Conservation (phyloP, 2,797 vertebrate species). For the Chrysocyon brachyurus region DNA sequence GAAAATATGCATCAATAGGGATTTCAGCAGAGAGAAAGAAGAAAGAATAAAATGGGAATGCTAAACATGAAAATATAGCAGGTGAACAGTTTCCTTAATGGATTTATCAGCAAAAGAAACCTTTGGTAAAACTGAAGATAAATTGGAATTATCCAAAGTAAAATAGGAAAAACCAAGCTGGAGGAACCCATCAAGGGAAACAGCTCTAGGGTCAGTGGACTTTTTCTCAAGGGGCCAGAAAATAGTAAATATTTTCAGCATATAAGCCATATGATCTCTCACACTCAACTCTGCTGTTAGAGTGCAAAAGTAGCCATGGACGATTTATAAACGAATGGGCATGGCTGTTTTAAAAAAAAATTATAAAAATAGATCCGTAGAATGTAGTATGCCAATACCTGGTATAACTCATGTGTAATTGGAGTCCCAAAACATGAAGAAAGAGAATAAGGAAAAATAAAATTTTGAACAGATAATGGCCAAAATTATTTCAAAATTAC, state of each 20-base stretch:
- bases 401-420: background rate
- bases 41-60: slow-evolving; percentile 26
- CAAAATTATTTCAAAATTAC: slow-evolving; percentile 32
- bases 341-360: slow-evolving; percentile 4
- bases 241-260: background rate
- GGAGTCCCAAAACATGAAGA: slow-evolving; percentile 1
- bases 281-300: background rate
- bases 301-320: background rate
- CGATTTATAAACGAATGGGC: background rate
- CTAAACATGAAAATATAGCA: background rate
- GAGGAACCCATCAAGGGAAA: background rate
- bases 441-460: slow-evolving; percentile 1
- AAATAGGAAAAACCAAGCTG: slow-evolving; percentile 9
- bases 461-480: slow-evolving; percentile 48
- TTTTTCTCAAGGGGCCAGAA: background rate
- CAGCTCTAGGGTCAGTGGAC: background rate
- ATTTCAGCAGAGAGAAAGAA: slow-evolving; percentile 7
- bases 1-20: background rate
- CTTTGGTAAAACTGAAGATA: background rate
- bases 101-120: slow-evolving; percentile 27
- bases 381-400: background rate
- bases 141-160: slow-evolving; percentile 19
- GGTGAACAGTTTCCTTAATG: background rate
- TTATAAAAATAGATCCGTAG: background rate
- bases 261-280: background rate